Percentiles rank a stretch among this genome's conserved stretches.
Conservation (phyloP, 1,140 invertebrate genomes). For the Drosophila kohkoa region DNA sequence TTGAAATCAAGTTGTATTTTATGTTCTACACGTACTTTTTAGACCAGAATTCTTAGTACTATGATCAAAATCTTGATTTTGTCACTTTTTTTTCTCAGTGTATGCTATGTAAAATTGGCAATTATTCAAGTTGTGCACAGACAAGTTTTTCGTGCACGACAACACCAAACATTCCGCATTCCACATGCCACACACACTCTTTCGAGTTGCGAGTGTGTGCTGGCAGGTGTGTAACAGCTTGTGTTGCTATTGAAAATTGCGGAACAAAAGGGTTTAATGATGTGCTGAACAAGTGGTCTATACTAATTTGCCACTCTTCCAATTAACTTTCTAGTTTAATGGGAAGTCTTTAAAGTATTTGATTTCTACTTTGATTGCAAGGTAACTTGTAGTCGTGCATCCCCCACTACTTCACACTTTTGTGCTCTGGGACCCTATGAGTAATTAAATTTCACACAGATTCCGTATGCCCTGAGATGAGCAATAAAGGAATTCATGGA, state of each 20-base stretch:
- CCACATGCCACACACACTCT: not conserved
- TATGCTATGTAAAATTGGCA: slow-evolving; percentile 63
- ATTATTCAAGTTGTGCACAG: slow-evolving; percentile 69
- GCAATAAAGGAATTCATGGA: slow-evolving; percentile 7
- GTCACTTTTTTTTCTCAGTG: too few relatives aligned
- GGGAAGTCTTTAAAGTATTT: not conserved
- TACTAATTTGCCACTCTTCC: not conserved
- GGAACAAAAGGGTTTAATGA: not conserved
- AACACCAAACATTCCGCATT: not conserved
- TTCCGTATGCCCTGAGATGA: slow-evolving; percentile 30
- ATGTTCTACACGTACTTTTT: too few relatives aligned
- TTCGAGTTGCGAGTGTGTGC: not conserved
- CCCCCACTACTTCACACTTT: slow-evolving; percentile 9
- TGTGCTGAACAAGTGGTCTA: not conserved
- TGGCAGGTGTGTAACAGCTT: slow-evolving; percentile 15
- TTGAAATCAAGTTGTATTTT: too few relatives aligned
- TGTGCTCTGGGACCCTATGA: slow-evolving; percentile 30
- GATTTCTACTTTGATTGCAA: not conserved
- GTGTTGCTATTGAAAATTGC: not conserved
- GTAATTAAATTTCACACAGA: slow-evolving; percentile 70
- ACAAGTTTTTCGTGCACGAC: slow-evolving; percentile 50
- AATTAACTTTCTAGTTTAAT: not conserved
- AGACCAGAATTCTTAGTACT: too few relatives aligned
- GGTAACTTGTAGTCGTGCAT: slow-evolving; percentile 7
- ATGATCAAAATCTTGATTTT: too few relatives aligned